Percentiles rank a stretch among this genome's conserved stretches.
Evolutionary conservation across 2,888 invertebrate species (phyloP).

Genomic region (Drosophila atripex): DNA sequence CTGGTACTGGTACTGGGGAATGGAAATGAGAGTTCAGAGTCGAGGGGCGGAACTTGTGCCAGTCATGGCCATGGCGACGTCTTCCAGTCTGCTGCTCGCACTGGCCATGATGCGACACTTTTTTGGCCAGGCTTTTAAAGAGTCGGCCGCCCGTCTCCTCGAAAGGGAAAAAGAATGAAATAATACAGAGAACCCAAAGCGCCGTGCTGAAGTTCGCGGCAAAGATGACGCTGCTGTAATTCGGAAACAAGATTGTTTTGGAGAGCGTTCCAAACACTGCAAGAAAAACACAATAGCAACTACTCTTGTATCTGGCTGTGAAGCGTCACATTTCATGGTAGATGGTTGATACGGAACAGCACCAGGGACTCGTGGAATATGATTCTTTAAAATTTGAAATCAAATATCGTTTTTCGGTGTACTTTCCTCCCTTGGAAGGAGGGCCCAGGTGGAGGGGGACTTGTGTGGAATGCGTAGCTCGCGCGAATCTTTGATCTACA

Average conservation of each 20-base stretch:
- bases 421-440: not conserved
- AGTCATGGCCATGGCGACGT: conserved; percentile 57
- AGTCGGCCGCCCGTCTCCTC: conserved; percentile 53
- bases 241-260: conserved; percentile 41
- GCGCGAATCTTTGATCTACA: conserved; percentile 74
- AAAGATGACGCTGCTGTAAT: conserved; percentile 66
- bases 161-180: conserved; percentile 51
- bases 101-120: conserved; percentile 70
- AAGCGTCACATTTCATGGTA: no score
- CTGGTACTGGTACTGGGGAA: not conserved
- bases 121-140: conserved; percentile 65
- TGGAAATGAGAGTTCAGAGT: conserved; percentile 7
- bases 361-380: not conserved
- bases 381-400: not conserved
- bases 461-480: conserved; percentile 55
- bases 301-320: no score
- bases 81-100: conserved; percentile 73
- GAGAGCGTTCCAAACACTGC: conserved; percentile 39
- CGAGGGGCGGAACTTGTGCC: conserved; percentile 50
- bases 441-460: conserved; percentile 6
- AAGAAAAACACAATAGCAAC: not conserved
- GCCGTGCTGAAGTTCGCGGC: conserved; percentile 75
- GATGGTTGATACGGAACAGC: no score
- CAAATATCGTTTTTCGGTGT: conserved; percentile 8
- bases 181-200: conserved; percentile 43